These are phyloP conservation scores for Limnodromus scolopaceus DNA, from an alignment of 2,797 vertebrate species.

Conservation along the genomic window DNA sequence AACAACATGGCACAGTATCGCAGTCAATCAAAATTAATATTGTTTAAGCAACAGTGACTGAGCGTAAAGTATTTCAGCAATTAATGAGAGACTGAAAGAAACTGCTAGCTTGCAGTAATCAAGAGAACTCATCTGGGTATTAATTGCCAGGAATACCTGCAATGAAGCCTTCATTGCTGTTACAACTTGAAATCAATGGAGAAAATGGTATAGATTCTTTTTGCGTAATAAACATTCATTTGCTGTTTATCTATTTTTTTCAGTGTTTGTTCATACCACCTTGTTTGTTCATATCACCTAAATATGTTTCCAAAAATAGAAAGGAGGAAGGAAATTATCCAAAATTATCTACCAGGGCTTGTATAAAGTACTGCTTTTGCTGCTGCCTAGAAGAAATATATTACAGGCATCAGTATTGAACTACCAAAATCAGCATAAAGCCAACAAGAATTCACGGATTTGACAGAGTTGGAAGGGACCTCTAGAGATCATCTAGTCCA, in stretches of 20 bases:
- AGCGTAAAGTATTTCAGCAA: neutral
- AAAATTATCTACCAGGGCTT: neutral
- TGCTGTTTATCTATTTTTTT: neutral
- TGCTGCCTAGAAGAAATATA: neutral
- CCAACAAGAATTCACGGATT: neutral
- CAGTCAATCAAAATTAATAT: neutral
- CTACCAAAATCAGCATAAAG: neutral
- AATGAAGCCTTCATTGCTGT: neutral
- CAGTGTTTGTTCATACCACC: neutral
- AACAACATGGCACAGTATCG: neutral
- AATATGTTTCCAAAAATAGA: slow-evolving; percentile 8
- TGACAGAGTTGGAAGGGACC: no score
- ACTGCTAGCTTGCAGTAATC: neutral
- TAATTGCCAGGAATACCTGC: neutral
- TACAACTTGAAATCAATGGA: neutral
- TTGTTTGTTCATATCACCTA: neutral
- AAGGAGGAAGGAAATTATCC: slow-evolving; percentile 7
- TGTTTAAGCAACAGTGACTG: neutral
- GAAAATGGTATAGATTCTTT: neutral
- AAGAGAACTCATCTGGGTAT: neutral
- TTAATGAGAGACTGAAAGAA: slow-evolving; percentile 13
- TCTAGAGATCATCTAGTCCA: no score
- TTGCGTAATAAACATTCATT: neutral
- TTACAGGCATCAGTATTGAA: neutral
- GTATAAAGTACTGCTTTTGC: neutral